A percentile compares a stretch with the other conserved stretches of the same genome.
Conservation (phyloP, 2,113 vertebrate species). For the Bos taurus region DNA sequence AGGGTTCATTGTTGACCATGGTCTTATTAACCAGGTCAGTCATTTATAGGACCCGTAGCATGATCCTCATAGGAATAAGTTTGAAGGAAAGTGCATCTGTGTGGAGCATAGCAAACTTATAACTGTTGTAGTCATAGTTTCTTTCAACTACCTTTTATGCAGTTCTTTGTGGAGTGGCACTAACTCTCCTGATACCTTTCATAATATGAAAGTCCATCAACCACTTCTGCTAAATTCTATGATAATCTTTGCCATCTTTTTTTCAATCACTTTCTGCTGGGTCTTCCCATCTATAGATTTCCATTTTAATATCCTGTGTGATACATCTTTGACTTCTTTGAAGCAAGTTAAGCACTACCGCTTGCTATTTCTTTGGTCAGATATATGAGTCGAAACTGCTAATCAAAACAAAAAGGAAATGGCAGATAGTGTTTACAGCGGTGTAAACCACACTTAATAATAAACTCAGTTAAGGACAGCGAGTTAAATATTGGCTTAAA, state of each 20-base stretch:
- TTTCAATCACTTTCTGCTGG: background rate
- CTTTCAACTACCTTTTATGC: background rate
- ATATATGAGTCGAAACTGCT: background rate
- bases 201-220: background rate
- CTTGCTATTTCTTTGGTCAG: background rate
- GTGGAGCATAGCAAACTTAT: background rate
- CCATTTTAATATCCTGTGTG: background rate
- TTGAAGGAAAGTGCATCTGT: background rate
- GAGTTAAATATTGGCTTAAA: background rate
- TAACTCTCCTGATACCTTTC: background rate
- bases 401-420: background rate
- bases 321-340: background rate
- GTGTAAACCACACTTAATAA: background rate
- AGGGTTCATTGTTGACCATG: rapidly evolving
- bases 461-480: background rate
- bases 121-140: background rate
- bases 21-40: background rate
- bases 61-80: background rate
- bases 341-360: background rate
- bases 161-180: background rate
- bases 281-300: background rate
- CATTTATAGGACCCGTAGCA: background rate
- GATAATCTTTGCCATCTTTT: background rate
- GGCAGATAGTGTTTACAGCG: background rate
- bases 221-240: background rate